Conservation (phyloP, 1,140 invertebrate genomes). For the Drosophila asahinai region DNA sequence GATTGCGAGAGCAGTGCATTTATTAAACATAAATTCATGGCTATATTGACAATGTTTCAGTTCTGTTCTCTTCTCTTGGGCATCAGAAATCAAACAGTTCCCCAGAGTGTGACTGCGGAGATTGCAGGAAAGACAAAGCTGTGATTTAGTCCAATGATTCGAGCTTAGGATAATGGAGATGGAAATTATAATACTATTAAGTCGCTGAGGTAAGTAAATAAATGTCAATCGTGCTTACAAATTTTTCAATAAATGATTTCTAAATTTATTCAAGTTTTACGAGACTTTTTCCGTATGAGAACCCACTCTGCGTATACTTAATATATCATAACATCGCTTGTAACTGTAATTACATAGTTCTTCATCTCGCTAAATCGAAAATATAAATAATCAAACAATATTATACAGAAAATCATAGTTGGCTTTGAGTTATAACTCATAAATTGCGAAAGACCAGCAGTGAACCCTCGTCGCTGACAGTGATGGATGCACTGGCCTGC, state of each 20-base stretch:
- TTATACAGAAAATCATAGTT: neutral
- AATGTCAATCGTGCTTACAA: too few relatives aligned
- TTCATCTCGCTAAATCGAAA: neutral
- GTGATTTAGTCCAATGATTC: neutral
- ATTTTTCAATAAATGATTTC: neutral
- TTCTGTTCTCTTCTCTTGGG: neutral
- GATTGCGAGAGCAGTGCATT: slow-evolving; percentile 32
- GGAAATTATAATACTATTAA: neutral
- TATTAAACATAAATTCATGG: slow-evolving; percentile 77
- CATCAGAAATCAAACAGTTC: slow-evolving; percentile 52
- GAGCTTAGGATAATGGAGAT: neutral
- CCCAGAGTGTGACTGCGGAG: neutral
- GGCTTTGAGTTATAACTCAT: slow-evolving; percentile 7
- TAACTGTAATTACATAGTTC: too few relatives aligned
- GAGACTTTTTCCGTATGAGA: too few relatives aligned
- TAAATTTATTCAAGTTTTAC: too few relatives aligned
- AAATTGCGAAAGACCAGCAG: slow-evolving; percentile 10
- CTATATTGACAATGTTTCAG: slow-evolving; percentile 44
- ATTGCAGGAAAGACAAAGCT: neutral
- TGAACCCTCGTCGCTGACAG: slow-evolving; percentile 23
- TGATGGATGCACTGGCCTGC: slow-evolving; percentile 45
- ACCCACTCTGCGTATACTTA: slow-evolving; percentile 6
- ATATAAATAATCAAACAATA: neutral
- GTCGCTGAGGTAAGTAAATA: neutral
- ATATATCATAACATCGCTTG: neutral